Base-by-base conservation (phyloP, 2,888 invertebrate species). In the Epirrhoe tristata region DNA sequence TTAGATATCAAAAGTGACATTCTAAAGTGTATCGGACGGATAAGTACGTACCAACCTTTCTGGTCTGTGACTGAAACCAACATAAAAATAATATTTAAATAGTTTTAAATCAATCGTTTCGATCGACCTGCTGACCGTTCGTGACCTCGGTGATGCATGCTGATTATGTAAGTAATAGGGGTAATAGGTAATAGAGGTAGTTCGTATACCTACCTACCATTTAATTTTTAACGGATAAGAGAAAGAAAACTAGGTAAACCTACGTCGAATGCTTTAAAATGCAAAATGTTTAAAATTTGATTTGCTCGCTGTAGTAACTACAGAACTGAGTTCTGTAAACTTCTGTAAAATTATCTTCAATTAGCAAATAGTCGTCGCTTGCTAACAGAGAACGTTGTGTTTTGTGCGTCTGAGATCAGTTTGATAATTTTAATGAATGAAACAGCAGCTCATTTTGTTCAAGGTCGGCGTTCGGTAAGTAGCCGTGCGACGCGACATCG, bases 401-500 rank as follows among this genome's bases (percentile, higher is more conserved):
- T 12, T 12, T 43, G 12, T 73, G 72, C 70, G 75, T 69, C 64
- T 72, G 71, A 75, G 75, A 77, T 77, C 75, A 63, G 69, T 80
- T 78, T 76, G 77, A 79, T 83, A 77, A 84, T 81, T 81, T 79
- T 81, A 81, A 81, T 87, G 85, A 86, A 86, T 85, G 85, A 81
- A 86, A 77, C 79, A 75, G 78, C 77, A 79, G 78, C 77, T 79
- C 73, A 77, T 64, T 80, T 68, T 77, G 74, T 83, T 86, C 86
- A 90, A 90, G 89, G 88, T 83, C 85, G 82, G 68, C 74, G 77
- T 77, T 81, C 70, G 75, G 71, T 72, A 43, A 43, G 39, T 43
- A 58, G 32, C 39, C 56, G 74, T 64, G 12, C 39, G 39, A 74
- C 66, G 12, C 39, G 39, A 74, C 66, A 63, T 71, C 72, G 73